Evolutionary conservation across 1,140 invertebrate genomes (phyloP), one percentile per base, ranked within the genome.

Genomic region (Gerris buenoi): DNA sequence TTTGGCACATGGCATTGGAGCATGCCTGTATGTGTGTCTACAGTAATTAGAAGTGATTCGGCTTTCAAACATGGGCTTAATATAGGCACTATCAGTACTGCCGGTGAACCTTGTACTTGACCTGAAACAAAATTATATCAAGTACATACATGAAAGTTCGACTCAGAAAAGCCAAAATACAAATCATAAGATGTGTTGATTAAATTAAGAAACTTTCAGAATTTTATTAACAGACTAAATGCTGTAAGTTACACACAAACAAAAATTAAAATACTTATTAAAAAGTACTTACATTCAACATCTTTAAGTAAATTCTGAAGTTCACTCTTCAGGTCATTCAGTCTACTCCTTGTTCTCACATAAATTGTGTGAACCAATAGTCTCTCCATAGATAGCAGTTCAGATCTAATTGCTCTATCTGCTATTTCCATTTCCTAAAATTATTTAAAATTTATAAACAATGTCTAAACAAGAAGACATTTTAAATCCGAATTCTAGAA

Each of bases 331-430:
- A 96, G 82, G 74, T 95, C 90, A 29, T 82, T 82, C 3, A 97
- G 79, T 23, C 92, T 81, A 70, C 86, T 87, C 64, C 88, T 83
- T 0, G 93, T 94, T 67, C 96, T 82, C 27, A 97, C 88, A 76
- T 97, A 95, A 73, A 98, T 95, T 0, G 95, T 98, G 73, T 97
- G 92, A n/a, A 97, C 93, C n/a, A 98, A 79, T 60, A 98, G 79
- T 60, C 91, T 86, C 79, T 97, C 94, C 84, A 98, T 91, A 1
- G 93, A 97, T 1, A 97, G 80, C 70, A 91, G 85, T 77, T 95
- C 92, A 28, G 90, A 91, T 64, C 87, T 83, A 62, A 93, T 86
- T 2, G 89, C 88, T 70, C 87, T 79, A 71, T 91, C 87, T 27
- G 88, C 88, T 65, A 90, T 87, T 78, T 92, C 89, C 69, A 78